A percentile compares a stretch with the other conserved stretches of the same genome.
Evolutionary conservation across 1,140 invertebrate genomes (phyloP).

Genomic region (Galendromus occidentalis): DNA sequence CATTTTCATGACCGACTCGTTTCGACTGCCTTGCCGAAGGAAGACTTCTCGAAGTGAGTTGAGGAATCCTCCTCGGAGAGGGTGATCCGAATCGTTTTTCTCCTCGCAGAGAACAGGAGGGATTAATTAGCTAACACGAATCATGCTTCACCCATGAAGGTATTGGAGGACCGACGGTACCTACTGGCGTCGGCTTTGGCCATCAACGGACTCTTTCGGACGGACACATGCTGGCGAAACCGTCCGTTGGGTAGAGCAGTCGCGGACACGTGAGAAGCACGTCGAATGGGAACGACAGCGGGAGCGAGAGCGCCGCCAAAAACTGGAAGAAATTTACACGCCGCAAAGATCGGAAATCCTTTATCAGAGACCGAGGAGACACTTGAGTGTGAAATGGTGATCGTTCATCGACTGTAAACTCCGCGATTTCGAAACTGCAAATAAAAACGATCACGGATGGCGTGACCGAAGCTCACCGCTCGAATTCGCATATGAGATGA

Average conservation of each 20-base stretch:
- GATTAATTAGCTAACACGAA: not conserved
- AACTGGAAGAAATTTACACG: not conserved
- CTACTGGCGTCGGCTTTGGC: slow-evolving; percentile 4
- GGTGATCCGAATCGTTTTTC: no score
- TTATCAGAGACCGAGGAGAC: not conserved
- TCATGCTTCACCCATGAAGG: not conserved
- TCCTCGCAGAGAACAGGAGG: no score
- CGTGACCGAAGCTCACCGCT: no score
- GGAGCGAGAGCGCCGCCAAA: not conserved
- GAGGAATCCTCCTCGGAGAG: no score
- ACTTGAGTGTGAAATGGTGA: slow-evolving; percentile 1
- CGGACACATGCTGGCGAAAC: slow-evolving; percentile 5
- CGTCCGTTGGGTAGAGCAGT: not conserved
- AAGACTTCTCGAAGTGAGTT: slow-evolving; percentile 2
- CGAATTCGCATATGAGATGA: no score
- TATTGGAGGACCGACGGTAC: not conserved
- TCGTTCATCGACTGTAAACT: no score
- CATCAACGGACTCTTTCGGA: not conserved
- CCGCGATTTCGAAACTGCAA: no score
- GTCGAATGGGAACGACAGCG: not conserved
- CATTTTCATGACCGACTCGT: not conserved
- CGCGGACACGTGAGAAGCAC: not conserved
- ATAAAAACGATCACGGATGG: no score
- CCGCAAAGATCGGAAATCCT: not conserved
- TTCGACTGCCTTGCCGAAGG: not conserved